Evolutionary conservation across 64 coral and sea anemone species (phyloP), one percentile per base, ranked within the genome.

Genomic region (Dendronephthya gigantea): DNA sequence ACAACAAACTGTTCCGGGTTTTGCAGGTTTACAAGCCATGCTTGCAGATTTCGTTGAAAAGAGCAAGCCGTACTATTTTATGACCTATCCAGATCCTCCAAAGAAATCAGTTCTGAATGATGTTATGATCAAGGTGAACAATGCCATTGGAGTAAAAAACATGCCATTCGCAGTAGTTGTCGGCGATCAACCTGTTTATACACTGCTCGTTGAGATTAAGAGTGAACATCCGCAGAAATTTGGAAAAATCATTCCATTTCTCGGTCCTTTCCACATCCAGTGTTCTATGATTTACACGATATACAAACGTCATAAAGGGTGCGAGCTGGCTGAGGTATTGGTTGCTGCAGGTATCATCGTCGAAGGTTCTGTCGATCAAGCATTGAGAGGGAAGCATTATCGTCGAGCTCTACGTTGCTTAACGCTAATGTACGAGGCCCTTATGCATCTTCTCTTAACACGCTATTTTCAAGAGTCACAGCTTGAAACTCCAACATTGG

Each of bases 71-170:
- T 79, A 79, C 72, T 79, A 37, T 33, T 79, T 79, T 19, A 79
- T 79, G 72, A 79, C 72, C 72, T 79, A 79, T 79, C 72, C 72
- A 1, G 72, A 79, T 79, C 72, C 72, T 39, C 72, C 72, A 15
- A 79, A 74, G 68, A 74, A 74, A 74, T 74, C 68, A 74, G 68
- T 74, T 74, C 68, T 74, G 68, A 74, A 79, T 79, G 72, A 79
- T 79, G 72, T 79, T 33, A 79, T 79, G 72, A 12, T 79, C 28
- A 79, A 79, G 28, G 72, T 79, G 72, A 79, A 79, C 27, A 39
- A 8, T 33, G 72, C 72, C 10, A 79, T 79, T 19, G 72, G 2
- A 79, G 36, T 29, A 39, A 79, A 79, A 33, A 31, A 33, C 9
- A 79, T 79, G 72, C 72, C 72, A 33, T 79, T 79, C 36, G 72